These are phyloP conservation scores for Pseudochirops corinnae DNA, from an alignment of 2,797 vertebrate species.

Conservation along the genomic window DNA sequence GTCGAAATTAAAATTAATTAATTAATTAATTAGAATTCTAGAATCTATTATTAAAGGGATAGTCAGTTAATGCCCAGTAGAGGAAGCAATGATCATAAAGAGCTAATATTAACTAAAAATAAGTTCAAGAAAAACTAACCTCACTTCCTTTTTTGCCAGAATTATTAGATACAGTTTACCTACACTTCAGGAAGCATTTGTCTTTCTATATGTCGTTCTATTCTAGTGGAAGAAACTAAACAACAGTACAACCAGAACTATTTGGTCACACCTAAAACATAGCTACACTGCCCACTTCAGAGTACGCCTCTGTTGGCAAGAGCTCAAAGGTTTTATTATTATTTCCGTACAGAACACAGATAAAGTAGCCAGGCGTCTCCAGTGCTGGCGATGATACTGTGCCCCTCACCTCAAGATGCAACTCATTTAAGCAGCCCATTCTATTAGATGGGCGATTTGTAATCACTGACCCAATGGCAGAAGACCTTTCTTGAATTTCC, in stretches of 20 bases:
- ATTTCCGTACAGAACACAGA: neutral
- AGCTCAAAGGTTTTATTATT: conserved; percentile 28
- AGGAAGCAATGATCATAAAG: neutral
- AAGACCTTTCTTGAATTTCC: conserved; percentile 21
- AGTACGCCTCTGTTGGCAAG: neutral
- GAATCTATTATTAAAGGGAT: neutral
- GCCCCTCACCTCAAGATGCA: conserved; percentile 20
- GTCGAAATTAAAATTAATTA: no score
- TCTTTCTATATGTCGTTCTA: neutral
- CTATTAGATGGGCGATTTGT: neutral
- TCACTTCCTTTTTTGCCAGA: neutral
- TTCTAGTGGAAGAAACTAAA: neutral
- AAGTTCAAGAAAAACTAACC: neutral
- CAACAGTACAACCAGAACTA: neutral
- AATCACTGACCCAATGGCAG: neutral
- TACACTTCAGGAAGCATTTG: neutral
- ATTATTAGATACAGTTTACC: neutral
- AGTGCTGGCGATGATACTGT: neutral
- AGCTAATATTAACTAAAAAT: neutral
- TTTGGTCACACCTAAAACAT: neutral
- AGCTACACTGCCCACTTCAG: neutral
- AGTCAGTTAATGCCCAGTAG: neutral
- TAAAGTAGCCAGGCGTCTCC: conserved; percentile 5
- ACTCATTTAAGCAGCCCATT: neutral
- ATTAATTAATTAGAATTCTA: no score